Evolutionary conservation across 1,140 invertebrate genomes (phyloP).

Genomic region (Pogonognathellus flavescens): DNA sequence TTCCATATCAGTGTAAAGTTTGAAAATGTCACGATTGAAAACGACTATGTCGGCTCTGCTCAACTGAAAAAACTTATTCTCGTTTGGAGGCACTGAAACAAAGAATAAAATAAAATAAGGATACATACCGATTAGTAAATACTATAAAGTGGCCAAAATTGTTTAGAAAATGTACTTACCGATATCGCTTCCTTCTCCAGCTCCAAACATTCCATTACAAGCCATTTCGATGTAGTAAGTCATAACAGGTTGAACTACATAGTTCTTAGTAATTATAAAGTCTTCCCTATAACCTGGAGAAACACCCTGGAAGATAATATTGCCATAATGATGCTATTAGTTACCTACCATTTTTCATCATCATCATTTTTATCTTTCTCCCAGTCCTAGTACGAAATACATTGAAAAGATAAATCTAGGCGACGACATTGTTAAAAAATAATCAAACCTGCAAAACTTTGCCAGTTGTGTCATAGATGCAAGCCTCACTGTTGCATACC

Average conservation of each 20-base stretch:
- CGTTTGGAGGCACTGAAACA: slow-evolving; percentile 54
- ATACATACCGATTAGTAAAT: too few species aligned
- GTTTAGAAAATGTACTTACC: too few species aligned
- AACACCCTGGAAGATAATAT: slow-evolving; percentile 37
- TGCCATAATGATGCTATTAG: not conserved
- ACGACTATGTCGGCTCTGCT: slow-evolving; percentile 70
- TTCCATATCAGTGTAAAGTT: slow-evolving; percentile 72
- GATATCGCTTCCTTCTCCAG: slow-evolving; percentile 70
- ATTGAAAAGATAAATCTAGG: too few species aligned
- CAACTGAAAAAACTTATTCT: slow-evolving; percentile 21
- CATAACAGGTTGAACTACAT: not conserved
- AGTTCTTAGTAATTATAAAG: slow-evolving; percentile 65
- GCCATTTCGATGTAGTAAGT: slow-evolving; percentile 72
- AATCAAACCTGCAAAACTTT: slow-evolving; percentile 68
- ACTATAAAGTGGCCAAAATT: too few species aligned
- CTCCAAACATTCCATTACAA: slow-evolving; percentile 73
- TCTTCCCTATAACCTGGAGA: slow-evolving; percentile 63
- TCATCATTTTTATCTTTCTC: not conserved
- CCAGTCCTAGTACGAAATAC: too few species aligned
- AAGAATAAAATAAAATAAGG: not conserved
- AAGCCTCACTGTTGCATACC: slow-evolving; percentile 68
- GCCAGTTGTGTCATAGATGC: slow-evolving; percentile 68
- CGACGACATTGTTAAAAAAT: too few species aligned
- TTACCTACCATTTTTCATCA: not conserved
- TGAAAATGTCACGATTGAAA: slow-evolving; percentile 70